Evolutionary conservation across 2,888 invertebrate species (phyloP), one percentile per base, ranked within the genome.

Genomic region (Yponomeuta sedellus): DNA sequence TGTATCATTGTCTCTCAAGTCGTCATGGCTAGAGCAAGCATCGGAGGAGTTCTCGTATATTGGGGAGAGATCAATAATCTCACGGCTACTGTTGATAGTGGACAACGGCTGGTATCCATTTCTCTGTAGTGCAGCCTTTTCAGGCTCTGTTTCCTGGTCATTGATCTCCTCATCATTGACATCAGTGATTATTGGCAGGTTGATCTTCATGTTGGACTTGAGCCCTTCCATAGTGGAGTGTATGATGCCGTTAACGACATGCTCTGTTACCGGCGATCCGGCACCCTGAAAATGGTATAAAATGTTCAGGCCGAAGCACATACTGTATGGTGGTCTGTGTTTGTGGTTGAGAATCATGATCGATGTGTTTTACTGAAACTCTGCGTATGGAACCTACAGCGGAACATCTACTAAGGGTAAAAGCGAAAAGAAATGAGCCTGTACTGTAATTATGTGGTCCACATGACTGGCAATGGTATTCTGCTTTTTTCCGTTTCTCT

Each of bases 371-470:
- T 25, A 25, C 25, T 5, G 19, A 4, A 56, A n/a, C 56, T 19
- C 19, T 11, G 16, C 56, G 8, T 16, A 56, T 4, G 4, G 56
- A 57, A 20, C 6, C 20, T n/a, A 10, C 10, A 57, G 2, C 16
- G 2, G 20, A n/a, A 6, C 19, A 16, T n/a, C 19, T 10, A 10
- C 2, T 25, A 25, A 4, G 19, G n/a, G n/a, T n/a, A 20, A 20
- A 57, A 64, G 65, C 16, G 52, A 3, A 64, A 12, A 68, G 67
- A 11, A 61, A 57, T 67, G 75, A 73, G 93, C 93, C 88, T 93
- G 93, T 61, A 93, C 92, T 70, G 91, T 90, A 70, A 93, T 93
- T 68, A 94, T 93, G 74, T 93, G 94, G 74, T 94, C 94, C 66
- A 93, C 93, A 85, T 93, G 93, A 74, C 92, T 91, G 69, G 86